Conservation (phyloP, 2,113 vertebrate species). For the Aviceda subcristata region DNA sequence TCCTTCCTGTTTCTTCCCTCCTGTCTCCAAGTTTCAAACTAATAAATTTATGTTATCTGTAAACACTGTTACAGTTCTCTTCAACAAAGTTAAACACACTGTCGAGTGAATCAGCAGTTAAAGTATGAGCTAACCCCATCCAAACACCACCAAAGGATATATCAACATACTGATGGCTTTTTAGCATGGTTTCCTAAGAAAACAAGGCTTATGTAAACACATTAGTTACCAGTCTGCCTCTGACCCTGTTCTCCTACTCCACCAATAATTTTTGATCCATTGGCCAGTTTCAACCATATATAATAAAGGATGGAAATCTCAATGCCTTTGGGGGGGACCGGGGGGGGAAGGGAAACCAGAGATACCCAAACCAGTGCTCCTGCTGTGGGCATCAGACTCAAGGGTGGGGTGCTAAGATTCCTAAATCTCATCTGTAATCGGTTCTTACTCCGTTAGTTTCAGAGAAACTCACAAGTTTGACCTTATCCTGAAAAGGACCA, state of each 20-base stretch:
- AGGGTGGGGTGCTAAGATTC: background rate
- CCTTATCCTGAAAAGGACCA: background rate
- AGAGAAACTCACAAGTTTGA: background rate
- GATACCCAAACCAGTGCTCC: background rate
- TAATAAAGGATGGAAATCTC: background rate
- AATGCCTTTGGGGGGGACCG: fast-evolving
- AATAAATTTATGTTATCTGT: background rate
- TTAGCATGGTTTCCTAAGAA: background rate
- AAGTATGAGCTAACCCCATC: background rate
- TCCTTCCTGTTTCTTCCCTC: conserved; percentile 58
- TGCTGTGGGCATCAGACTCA: background rate
- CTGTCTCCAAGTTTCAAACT: background rate
- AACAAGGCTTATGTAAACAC: background rate
- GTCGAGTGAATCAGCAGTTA: background rate
- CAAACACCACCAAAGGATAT: background rate
- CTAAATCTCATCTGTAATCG: fast-evolving
- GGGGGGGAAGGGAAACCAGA: background rate
- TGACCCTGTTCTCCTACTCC: background rate
- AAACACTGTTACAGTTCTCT: background rate
- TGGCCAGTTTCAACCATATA: fast-evolving
- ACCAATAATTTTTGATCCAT: background rate
- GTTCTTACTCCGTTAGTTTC: background rate
- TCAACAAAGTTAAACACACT: background rate
- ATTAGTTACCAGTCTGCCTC: background rate
- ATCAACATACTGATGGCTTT: background rate